These are phyloP conservation scores for Anarhynchus alexandrinus DNA, from an alignment of 2,113 vertebrate genomes.

Conservation along the genomic window DNA sequence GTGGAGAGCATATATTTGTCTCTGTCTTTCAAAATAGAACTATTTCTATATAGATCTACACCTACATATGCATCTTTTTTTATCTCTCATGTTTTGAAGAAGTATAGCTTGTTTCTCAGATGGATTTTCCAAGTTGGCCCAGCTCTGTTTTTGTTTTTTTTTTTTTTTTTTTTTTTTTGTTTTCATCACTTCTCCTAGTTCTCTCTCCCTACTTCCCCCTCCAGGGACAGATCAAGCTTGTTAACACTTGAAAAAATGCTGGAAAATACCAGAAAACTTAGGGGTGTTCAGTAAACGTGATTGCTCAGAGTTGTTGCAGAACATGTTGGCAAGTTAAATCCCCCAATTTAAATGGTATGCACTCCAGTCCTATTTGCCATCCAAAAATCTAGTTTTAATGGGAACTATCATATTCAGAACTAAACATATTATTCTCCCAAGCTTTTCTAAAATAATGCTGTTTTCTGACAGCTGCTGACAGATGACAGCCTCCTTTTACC, in stretches of 20 bases:
- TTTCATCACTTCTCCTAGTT: neutral
- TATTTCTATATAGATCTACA: neutral
- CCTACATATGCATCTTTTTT: neutral
- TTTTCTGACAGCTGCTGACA: neutral
- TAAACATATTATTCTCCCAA: neutral
- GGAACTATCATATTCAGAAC: neutral
- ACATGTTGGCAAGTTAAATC: neutral
- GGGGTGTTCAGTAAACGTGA: neutral
- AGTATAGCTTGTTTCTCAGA: neutral
- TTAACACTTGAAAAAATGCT: neutral
- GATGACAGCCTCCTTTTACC: neutral
- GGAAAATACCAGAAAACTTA: neutral
- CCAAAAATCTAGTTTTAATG: neutral
- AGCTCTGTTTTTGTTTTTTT: neutral
- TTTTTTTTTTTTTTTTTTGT: neutral
- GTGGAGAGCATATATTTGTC: neutral
- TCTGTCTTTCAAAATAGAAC: neutral
- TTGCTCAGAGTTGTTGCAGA: neutral
- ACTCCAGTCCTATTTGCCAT: neutral
- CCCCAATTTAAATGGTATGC: neutral
- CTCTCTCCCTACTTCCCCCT: neutral
- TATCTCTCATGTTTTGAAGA: neutral
- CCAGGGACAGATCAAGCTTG: neutral
- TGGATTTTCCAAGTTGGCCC: neutral
- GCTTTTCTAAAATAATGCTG: neutral